Evolutionary conservation across 2,797 vertebrate species (phyloP), one percentile per base, ranked within the genome.

Genomic region (Pteropus rufus): DNA sequence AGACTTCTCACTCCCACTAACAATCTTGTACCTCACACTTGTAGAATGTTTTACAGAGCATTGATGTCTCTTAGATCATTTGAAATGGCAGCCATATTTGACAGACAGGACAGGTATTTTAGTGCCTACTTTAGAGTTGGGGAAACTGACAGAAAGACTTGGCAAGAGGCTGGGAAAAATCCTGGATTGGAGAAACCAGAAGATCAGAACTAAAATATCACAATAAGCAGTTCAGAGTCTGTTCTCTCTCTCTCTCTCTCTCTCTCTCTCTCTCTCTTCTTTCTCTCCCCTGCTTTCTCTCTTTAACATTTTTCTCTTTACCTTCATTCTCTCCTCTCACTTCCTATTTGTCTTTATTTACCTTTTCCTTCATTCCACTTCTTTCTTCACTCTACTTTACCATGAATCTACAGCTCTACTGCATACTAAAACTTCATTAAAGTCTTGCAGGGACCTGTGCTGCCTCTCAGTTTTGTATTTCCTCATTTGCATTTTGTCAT

Each of bases 401-500:
- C 41, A 44, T 46, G 52, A 93, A 49, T 93, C 60, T 56, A 31
- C 24, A 26, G n/a, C 15, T 49, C n/a, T 36, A 75, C 64, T 54
- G 16, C 46, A 65, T 29, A 91, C 29, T 52, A n/a, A 82, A 87
- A 58, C 29, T 58, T 73, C 24, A 67, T 91, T 87, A 39, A 72
- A 39, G n/a, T 29, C 23, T 44, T 65, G 39, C 49, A 31, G 60
- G 23, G 39, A 70, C 41, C 54, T 21, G 12, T 21, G 16, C 58
- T 85, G 75, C 10, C 41, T 86, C 58, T 89, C 34, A 18, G 26
- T 58, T 75, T 54, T 94, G 18, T 26, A 26, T 77, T 87, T 89
- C 62, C 41, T 89, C 39, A 41, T 39, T 69, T 86, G 82, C 46
- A 36, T 64, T 69, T 70, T 62, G 46, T n/a, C 44, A 77, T 62